Evolutionary conservation across 2,113 vertebrate genomes (phyloP).

Genomic region (Mellivora capensis): DNA sequence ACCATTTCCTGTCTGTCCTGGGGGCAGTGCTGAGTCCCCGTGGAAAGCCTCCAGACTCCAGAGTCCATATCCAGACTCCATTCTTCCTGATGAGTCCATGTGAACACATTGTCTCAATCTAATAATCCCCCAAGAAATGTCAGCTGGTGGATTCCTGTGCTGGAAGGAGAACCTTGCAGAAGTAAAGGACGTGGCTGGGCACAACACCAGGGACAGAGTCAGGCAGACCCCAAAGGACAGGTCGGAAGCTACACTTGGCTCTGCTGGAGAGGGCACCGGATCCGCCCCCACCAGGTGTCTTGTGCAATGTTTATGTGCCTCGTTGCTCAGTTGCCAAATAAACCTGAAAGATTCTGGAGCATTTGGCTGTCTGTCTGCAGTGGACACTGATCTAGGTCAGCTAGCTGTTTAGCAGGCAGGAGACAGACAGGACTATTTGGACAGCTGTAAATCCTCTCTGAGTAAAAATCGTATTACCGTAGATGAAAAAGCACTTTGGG

Average conservation of each 20-base stretch:
- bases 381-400: conserved; percentile 70
- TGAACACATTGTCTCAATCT: conserved; percentile 27
- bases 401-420: conserved; percentile 75
- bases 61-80: not conserved
- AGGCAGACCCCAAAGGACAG: not conserved
- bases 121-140: not conserved
- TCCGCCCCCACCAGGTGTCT: conserved; percentile 63
- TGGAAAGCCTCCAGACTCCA: not conserved
- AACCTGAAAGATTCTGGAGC: conserved; percentile 62
- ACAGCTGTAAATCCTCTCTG: conserved; percentile 80
- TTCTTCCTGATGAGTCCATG: not conserved
- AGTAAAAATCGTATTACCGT: conserved; percentile 72
- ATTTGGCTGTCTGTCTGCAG: conserved; percentile 56
- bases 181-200: not conserved
- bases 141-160: conserved; percentile 3
- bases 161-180: conserved; percentile 1
- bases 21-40: not conserved
- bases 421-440: conserved; percentile 81
- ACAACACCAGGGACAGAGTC: not conserved
- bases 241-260: not conserved
- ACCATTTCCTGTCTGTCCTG: not conserved
- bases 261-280: not conserved
- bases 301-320: conserved; percentile 40
- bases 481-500: conserved; percentile 78
- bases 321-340: conserved; percentile 67